Base-by-base conservation (phyloP, 2,113 vertebrate species). In the Triplophysa siluroides region DNA sequence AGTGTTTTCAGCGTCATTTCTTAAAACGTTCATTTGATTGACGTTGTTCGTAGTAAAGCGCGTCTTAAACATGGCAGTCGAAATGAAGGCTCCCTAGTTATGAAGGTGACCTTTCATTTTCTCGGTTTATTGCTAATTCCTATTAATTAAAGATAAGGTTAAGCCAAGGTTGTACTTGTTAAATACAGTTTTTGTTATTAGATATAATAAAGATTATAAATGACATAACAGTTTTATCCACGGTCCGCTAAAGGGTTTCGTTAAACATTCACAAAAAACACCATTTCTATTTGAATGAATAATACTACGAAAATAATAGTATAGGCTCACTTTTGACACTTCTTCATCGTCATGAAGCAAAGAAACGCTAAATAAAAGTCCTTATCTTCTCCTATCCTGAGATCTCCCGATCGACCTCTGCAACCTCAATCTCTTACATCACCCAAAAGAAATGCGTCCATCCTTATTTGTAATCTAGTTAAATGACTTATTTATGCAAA, bases 401-500 rank as follows among this genome's bases (percentile, higher is more conserved):
- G 33, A 38, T 38, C 33, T 45, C 54, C 71, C 38, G 69, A 73
- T 87, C 85, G 82, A 76, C 79, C 62, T 60, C 65, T 23, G 52
- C 54, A 75, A 81, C 70, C 63, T 68, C 75, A 62, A 76, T 71
- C 63, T n/a, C 52, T 62, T 81, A 70, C 60, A 58, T 45, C 29
- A 47, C 65, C 69, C 73, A 21, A 69, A 78, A 83, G 88, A 92
- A 88, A 80, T 80, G 88, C 88, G 90, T 92, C 90, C 81, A 85
- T 93, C 92, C 91, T 93, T 92, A 94, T 94, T 93, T 92, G 89
- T 92, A 93, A 92, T 91, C 87, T 86, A 88, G 89, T 92, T 92
- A 93, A 94, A 93, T 94, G 92, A 89, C 90, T 91, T 92, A 92
- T 94, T 94, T 94, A 94, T 94, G 93, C 93, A 94, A 93, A 93